phyloP scores from a whole-genome alignment of 2,797 vertebrate genomes.

The Agapornis canus region DNA sequence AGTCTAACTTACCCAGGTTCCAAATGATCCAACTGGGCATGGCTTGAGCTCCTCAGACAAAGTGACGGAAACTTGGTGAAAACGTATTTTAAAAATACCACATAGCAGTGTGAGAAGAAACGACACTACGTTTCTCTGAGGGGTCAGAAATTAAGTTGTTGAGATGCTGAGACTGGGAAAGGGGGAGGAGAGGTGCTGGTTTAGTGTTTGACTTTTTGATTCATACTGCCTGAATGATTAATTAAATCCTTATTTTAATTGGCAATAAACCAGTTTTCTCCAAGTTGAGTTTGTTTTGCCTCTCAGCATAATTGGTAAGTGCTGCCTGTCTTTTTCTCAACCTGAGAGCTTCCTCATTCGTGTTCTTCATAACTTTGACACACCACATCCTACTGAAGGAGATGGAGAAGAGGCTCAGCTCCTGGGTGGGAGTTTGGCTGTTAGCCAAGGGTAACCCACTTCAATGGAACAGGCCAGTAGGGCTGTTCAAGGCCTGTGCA shows the following conservation, averaged over 20 bases:
- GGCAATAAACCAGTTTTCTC: background rate
- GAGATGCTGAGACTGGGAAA: background rate
- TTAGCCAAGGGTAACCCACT: background rate
- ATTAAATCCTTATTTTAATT: background rate
- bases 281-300: background rate
- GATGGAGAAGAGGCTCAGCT: fast-evolving
- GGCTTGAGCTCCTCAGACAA: background rate
- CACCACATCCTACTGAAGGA: background rate
- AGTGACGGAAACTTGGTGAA: background rate
- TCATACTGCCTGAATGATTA: background rate
- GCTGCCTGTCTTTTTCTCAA: background rate
- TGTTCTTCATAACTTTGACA: background rate
- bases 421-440: background rate
- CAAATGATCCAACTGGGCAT: fast-evolving
- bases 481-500: background rate
- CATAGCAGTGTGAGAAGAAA: background rate
- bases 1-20: background rate
- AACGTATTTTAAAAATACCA: background rate
- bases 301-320: background rate
- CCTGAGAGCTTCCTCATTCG: background rate
- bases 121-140: background rate
- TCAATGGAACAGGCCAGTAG: background rate
- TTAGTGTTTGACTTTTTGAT: background rate
- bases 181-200: background rate
- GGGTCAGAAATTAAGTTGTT: background rate